phyloP scores from a whole-genome alignment of 2,797 vertebrate genomes.

The Macropodus opercularis region DNA sequence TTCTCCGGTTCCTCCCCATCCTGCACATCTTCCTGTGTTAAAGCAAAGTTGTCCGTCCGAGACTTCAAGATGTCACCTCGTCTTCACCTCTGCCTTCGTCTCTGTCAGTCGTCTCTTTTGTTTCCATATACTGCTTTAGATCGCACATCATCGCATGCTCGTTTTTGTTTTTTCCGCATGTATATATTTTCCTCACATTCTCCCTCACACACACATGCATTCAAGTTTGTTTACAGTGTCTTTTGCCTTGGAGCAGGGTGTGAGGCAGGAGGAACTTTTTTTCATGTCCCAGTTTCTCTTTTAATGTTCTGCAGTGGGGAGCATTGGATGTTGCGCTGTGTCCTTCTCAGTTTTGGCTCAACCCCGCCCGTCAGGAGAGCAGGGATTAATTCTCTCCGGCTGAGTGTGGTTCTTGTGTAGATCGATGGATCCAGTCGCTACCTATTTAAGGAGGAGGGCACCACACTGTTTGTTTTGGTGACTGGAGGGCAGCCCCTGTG shows the following conservation, averaged over 20 bases:
- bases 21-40: slow-evolving; percentile 18
- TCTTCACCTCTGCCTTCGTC: slow-evolving; percentile 13
- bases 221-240: slow-evolving; percentile 47
- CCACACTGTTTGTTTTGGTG: slow-evolving; percentile 67
- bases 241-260: slow-evolving; percentile 50
- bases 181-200: slow-evolving; percentile 8
- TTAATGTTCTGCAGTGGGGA: slow-evolving; percentile 24
- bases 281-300: slow-evolving; percentile 52
- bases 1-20: slow-evolving; percentile 17
- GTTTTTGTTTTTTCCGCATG: neutral
- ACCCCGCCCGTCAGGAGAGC: slow-evolving; percentile 37
- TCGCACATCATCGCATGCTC: slow-evolving; percentile 47
- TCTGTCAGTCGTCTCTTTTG: neutral
- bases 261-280: slow-evolving; percentile 40
- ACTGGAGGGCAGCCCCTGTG: slow-evolving; percentile 42
- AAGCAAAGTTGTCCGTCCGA: slow-evolving; percentile 8
- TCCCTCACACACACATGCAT: slow-evolving; percentile 1
- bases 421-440: slow-evolving; percentile 64
- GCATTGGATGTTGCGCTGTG: slow-evolving; percentile 36
- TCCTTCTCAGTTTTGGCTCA: slow-evolving; percentile 36
- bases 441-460: slow-evolving; percentile 59
- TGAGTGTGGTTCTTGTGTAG: slow-evolving; percentile 41
- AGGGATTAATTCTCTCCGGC: slow-evolving; percentile 55
- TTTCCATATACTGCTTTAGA: slow-evolving; percentile 3
- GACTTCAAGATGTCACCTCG: slow-evolving; percentile 30